Evolutionary conservation across 2,113 vertebrate species (phyloP).

Genomic region (Nansenia antarctica): DNA sequence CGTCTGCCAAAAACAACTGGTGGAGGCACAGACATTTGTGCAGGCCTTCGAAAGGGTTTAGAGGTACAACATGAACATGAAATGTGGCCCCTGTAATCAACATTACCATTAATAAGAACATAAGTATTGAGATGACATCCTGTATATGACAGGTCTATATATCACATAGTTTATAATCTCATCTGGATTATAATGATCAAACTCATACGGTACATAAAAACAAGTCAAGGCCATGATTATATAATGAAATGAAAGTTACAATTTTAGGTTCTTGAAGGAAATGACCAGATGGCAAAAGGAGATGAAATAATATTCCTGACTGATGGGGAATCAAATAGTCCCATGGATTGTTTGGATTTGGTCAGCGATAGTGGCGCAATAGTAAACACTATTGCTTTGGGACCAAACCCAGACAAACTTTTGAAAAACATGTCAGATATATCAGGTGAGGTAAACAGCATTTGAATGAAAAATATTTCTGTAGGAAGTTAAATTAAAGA

Average conservation of each 20-base stretch:
- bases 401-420: constrained; percentile 31
- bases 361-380: constrained; percentile 53
- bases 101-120: no score
- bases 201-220: no score
- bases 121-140: no score
- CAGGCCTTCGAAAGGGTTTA: constrained; percentile 23
- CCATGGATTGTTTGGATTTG: constrained; percentile 40
- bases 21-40: constrained; percentile 5
- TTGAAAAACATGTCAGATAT: constrained; percentile 51
- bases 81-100: no score
- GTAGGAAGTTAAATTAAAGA: no score
- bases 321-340: constrained; percentile 37
- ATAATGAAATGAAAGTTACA: not conserved
- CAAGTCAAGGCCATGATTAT: not conserved
- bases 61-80: no score
- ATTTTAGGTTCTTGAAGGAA: constrained; percentile 58
- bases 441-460: no score
- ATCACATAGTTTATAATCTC: no score
- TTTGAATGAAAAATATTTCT: no score
- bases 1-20: not conserved
- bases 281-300: constrained; percentile 45
- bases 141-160: no score
- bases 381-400: constrained; percentile 67
- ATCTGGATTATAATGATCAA: no score
- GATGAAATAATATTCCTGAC: constrained; percentile 69